Evolutionary conservation across 2,113 vertebrate species (phyloP).

Genomic region (Cyphomyrus discorhynchus): DNA sequence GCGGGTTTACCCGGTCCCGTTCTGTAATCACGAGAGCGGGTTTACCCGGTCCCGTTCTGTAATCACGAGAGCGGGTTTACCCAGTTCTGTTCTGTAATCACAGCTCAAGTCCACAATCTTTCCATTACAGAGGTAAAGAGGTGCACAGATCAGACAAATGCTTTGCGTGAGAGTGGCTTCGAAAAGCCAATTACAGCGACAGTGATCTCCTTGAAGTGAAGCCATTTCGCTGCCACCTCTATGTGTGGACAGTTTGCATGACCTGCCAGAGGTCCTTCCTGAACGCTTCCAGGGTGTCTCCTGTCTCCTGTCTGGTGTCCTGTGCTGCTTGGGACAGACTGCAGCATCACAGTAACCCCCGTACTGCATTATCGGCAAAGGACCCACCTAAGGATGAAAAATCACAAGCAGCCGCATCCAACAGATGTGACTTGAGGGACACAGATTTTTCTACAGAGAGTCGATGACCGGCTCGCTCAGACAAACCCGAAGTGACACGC

Average conservation of each 20-base stretch:
- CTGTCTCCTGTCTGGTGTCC: neutral
- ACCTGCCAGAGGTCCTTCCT: neutral
- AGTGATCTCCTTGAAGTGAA: conserved; percentile 55
- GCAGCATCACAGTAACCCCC: neutral
- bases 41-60: no score
- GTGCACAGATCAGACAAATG: conserved; percentile 54
- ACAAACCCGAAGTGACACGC: conserved; percentile 27
- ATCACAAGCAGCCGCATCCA: neutral
- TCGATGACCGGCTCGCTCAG: neutral
- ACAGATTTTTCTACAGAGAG: neutral
- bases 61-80: conserved; percentile 22
- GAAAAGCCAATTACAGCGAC: conserved; percentile 64
- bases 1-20: conserved; percentile 29
- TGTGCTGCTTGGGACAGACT: neutral
- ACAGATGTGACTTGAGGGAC: neutral
- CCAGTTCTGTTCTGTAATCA: conserved; percentile 35
- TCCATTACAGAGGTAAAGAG: conserved; percentile 55
- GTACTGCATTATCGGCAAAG: neutral
- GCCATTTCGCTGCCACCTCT: conserved; percentile 46
- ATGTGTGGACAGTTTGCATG: neutral
- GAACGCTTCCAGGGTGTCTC: neutral
- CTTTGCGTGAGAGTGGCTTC: conserved; percentile 52
- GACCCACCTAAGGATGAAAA: neutral
- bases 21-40: conserved; percentile 28
- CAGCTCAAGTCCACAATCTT: conserved; percentile 45